A percentile compares a stretch with the other conserved stretches of the same genome.
Conservation (phyloP, 2,888 invertebrate genomes). For the Cylloceria caligata region DNA sequence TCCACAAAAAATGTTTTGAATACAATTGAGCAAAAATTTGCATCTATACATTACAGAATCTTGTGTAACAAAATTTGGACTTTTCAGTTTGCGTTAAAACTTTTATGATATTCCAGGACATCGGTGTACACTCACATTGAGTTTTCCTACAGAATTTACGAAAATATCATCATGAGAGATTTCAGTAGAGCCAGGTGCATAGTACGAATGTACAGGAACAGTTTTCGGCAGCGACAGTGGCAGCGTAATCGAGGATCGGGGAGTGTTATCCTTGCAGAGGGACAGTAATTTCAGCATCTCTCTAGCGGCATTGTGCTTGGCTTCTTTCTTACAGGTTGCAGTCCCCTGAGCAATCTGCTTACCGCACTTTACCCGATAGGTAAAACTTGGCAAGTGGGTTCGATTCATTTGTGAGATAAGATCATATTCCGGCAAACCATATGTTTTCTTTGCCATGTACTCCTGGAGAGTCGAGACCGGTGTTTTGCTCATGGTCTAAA, state of each 20-base stretch:
- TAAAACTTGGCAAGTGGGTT: constrained; percentile 15
- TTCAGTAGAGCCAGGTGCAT: not conserved
- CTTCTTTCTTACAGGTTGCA: constrained; percentile 52
- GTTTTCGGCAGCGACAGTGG: not conserved
- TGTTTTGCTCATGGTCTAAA: constrained; percentile 59
- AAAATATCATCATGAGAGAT: constrained; percentile 10
- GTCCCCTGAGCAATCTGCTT: constrained; percentile 8
- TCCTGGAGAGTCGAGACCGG: constrained; percentile 55
- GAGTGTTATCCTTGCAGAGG: too few species aligned
- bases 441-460: constrained; percentile 13
- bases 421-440: constrained; percentile 14
- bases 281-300: constrained; percentile 37
- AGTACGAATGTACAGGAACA: constrained; percentile 23
- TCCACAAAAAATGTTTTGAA: not conserved
- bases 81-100: not conserved
- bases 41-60: not conserved
- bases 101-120: not conserved
- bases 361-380: constrained; percentile 36
- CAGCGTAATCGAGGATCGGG: not conserved
- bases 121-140: constrained; percentile 43
- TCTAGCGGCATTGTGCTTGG: constrained; percentile 61
- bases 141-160: constrained; percentile 59
- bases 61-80: constrained; percentile 1
- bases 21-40: not conserved
- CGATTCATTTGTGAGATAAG: not conserved